A percentile compares a stretch with the other conserved stretches of the same genome.
These are phyloP conservation scores for Pseudomyrmex pallidus DNA, from an alignment of 1,140 invertebrate species.

Conservation along the genomic window DNA sequence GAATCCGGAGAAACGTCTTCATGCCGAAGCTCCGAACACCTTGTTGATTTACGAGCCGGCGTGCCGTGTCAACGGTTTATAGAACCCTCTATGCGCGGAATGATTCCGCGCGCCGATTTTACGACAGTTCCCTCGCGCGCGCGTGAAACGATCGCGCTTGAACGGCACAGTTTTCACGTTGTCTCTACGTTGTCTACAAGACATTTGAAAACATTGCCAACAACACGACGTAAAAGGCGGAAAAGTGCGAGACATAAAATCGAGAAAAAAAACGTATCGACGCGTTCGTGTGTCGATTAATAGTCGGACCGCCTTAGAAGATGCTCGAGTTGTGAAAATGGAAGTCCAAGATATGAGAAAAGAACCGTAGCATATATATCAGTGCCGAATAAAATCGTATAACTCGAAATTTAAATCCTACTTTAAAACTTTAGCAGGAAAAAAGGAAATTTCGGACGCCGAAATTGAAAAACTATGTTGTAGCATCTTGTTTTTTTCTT, in stretches of 20 bases:
- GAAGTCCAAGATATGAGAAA: not conserved
- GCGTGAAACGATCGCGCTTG: slow-evolving; percentile 15
- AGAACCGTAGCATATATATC: no score
- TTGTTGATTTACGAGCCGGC: slow-evolving; percentile 64
- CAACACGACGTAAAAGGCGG: not conserved
- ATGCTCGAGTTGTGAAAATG: not conserved
- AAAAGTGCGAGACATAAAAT: slow-evolving; percentile 23
- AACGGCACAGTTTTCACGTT: slow-evolving; percentile 24
- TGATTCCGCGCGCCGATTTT: slow-evolving; percentile 44
- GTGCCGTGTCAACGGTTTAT: slow-evolving; percentile 54
- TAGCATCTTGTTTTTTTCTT: no score
- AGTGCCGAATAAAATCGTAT: no score
- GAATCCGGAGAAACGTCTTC: slow-evolving; percentile 69
- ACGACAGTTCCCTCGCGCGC: slow-evolving; percentile 45
- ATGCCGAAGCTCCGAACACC: slow-evolving; percentile 61
- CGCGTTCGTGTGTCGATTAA: slow-evolving; percentile 13
- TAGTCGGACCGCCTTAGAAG: not conserved
- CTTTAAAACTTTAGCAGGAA: no score
- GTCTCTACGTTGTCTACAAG: slow-evolving; percentile 26
- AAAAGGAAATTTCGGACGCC: no score
- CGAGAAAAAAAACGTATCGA: slow-evolving; percentile 9
- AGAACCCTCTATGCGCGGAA: slow-evolving; percentile 36
- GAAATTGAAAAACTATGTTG: no score
- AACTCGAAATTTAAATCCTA: no score
- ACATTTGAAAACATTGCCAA: slow-evolving; percentile 4